Evolutionary conservation across 92 coral and sea anemone species (phyloP), one percentile per base, ranked within the genome.

Genomic region (Porites lobata): DNA sequence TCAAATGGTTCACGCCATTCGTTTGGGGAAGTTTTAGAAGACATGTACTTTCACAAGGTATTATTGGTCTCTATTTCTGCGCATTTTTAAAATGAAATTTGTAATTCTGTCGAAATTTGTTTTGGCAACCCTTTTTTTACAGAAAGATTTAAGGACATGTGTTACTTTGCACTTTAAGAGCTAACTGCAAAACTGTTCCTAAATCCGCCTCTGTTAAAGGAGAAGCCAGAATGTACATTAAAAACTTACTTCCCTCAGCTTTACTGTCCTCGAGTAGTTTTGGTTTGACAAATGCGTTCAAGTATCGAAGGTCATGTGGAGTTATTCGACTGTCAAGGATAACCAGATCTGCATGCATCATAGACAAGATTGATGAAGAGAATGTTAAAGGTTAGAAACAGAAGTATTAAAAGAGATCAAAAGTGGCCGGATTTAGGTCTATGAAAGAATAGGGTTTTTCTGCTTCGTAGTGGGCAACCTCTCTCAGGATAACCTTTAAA

Each of bases 201-300:
- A 38, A 38, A 38, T 38, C 29, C 70, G 9, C 10, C 26, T n/a
- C 70, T 19, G 0, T 66, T 13, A 13, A 11, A 73, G 52, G n/a
- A 9, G 12, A 15, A 51, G 24, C 6, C 43, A 10, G 10, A 50
- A 57, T 21, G 72, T 76, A 53, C 2, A 38, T 15, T 15, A 7
- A 52, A 19, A 22, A 86, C 98, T 94, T 90, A 94, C 98, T 65
- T 90, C 98, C 88, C 72, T 94, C 95, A 61, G 92, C 84, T 29
- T 83, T 89, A 18, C 92, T 88, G 79, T 94, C 98, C 61, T 92
- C 90, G 47, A 94, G 75, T 54, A 94, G 88, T 56, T 89, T 92
- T 9, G 98, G 98, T 87, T 80, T 82, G 71, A 94, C 82, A 61
- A 87, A 79, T 53, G 91, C 94, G 18, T 85, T 87, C 54, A 94